phyloP scores from a whole-genome alignment of 2,888 invertebrate species.

The Argynnis bischoffii region DNA sequence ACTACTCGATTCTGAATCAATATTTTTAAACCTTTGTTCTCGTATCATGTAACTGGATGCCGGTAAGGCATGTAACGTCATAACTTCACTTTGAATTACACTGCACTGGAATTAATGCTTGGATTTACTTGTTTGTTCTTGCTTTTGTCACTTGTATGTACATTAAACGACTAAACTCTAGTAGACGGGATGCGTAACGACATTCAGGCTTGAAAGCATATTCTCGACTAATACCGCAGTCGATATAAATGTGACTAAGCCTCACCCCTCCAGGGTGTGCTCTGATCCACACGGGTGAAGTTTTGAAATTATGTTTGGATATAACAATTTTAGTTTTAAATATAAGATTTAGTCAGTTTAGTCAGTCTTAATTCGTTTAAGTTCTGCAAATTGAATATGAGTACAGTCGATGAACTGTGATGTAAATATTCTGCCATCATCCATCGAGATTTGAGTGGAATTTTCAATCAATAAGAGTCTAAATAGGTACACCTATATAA shows the following conservation, averaged over 20 bases:
- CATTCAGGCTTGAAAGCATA: conserved; percentile 68
- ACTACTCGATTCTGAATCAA: conserved; percentile 70
- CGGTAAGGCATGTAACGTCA: conserved; percentile 80
- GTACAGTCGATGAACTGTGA: too few relatives aligned
- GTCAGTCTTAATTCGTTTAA: too few relatives aligned
- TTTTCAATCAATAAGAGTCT: too few relatives aligned
- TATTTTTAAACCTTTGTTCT: conserved; percentile 74
- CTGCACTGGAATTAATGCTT: conserved; percentile 58
- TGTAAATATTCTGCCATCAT: too few relatives aligned
- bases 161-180: conserved; percentile 57
- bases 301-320: conserved; percentile 16
- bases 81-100: conserved; percentile 73
- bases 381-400: too few relatives aligned
- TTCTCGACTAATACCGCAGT: conserved; percentile 63
- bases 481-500: too few relatives aligned
- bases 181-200: conserved; percentile 56
- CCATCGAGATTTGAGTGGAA: too few relatives aligned
- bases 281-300: conserved; percentile 51
- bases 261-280: conserved; percentile 56
- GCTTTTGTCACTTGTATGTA: conserved; percentile 57
- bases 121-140: conserved; percentile 53
- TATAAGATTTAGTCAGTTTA: too few relatives aligned
- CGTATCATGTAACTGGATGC: conserved; percentile 75
- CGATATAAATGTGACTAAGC: conserved; percentile 47
- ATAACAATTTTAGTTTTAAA: background rate